Evolutionary conservation across 2,113 vertebrate species (phyloP), one percentile per base, ranked within the genome.

Genomic region (Oncorhynchus keta): DNA sequence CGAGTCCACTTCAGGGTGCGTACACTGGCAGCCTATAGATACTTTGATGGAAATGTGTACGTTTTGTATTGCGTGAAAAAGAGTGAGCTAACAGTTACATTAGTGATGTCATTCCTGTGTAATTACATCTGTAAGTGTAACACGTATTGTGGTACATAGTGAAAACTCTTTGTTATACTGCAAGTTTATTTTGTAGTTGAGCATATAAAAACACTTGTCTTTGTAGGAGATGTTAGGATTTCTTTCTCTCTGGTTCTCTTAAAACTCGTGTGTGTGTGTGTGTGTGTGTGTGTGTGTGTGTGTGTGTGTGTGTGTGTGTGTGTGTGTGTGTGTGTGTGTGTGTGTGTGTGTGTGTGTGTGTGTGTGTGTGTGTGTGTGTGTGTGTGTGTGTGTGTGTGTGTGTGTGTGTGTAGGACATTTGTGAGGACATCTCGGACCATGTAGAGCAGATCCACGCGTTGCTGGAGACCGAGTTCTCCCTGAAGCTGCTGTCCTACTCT

Each of bases 361-460:
- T 68, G 12, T 76, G 77, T 70, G 30, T 57, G 28, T 49, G 28
- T 68, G 20, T 70, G 32, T 30, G 26, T 24, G 26, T 48, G 39
- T 76, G 24, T 72, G 74, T 51, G 49, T 70, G 28, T 67, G 32
- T 69, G 39, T 45, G 51, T 73, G 35, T 77, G 20, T 75, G 24
- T 84, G 79, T 86, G 77, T 87, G 39, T 3, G 79, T 86, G 14
- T 72, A 99, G 98, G 98, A 99, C 87, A 96, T 99, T 89, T 99
- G 97, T 86, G 98, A 99, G 92, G 98, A 99, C 90, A 99, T 99
- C 92, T 98, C 97, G 0, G 97, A 99, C 91, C 98, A 99, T 3
- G 98, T 99, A 85, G 98, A 99, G 90, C 97, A 98, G 92, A 97
- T 99, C 83, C 98, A 99, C n/a, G 98, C 97, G 74, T 91, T 99